Evolutionary conservation across 2,888 invertebrate genomes (phyloP).

Genomic region (Lasioglossum villosulum): DNA sequence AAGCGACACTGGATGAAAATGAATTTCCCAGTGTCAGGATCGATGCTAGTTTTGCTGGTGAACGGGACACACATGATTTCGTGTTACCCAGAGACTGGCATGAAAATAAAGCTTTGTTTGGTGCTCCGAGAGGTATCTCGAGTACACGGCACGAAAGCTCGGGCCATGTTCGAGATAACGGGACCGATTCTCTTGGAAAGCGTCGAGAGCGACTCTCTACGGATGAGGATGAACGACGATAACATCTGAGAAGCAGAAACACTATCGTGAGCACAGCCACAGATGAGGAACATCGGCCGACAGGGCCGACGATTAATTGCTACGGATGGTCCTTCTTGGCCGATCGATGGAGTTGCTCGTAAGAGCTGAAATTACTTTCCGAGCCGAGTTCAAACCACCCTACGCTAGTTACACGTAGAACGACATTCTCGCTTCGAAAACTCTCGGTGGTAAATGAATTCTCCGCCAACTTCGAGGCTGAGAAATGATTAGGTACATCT

Average conservation of each 20-base stretch:
- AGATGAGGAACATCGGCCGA: constrained; percentile 57
- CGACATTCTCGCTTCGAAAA: background rate
- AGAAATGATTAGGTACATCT: background rate
- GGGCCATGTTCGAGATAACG: constrained; percentile 36
- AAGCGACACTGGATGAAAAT: too few species aligned
- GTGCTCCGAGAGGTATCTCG: background rate
- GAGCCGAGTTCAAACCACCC: constrained; percentile 17
- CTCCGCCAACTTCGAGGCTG: background rate
- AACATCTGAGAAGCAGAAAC: constrained; percentile 56
- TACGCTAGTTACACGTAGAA: background rate
- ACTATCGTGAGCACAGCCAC: constrained; percentile 62
- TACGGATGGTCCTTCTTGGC: constrained; percentile 44
- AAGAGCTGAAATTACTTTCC: constrained; percentile 29
- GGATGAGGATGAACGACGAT: constrained; percentile 39
- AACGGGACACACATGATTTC: background rate
- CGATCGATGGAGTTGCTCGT: constrained; percentile 23
- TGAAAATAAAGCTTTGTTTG: background rate
- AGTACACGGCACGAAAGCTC: constrained; percentile 8
- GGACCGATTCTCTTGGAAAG: constrained; percentile 47
- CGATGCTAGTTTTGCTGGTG: background rate
- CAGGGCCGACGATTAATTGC: constrained; percentile 52
- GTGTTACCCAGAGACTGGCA: background rate
- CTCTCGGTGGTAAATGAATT: background rate
- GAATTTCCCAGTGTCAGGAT: background rate
- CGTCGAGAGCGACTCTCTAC: constrained; percentile 42